Percentiles rank a stretch among this genome's conserved stretches.
Evolutionary conservation across 2,797 vertebrate species (phyloP).

Genomic region (Champsocephalus esox): DNA sequence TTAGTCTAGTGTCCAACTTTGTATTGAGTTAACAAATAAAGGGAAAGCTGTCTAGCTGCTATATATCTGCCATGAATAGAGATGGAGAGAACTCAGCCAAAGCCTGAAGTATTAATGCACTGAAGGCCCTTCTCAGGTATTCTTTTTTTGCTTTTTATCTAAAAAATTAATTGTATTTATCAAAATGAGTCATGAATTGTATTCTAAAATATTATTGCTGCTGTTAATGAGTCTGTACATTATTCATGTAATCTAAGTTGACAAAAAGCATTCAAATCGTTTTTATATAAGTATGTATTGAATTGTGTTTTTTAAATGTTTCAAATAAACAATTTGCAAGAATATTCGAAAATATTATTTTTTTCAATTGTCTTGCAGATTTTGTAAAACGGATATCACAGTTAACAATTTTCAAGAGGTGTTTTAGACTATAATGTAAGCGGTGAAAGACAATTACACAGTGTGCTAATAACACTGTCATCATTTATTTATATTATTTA

Average conservation of each 20-base stretch:
- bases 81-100: constrained; percentile 2
- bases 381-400: not conserved
- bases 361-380: not conserved
- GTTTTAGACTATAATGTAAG: not conserved
- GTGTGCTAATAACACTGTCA: constrained; percentile 5
- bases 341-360: not conserved
- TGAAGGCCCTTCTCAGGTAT: not conserved
- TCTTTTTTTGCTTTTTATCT: not conserved
- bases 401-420: not conserved
- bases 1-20: not conserved
- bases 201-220: not conserved
- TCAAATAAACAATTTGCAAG: not conserved
- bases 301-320: not conserved
- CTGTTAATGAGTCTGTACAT: not conserved
- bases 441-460: not conserved
- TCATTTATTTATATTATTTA: constrained; percentile 45
- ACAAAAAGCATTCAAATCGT: not conserved
- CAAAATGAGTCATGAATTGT: not conserved
- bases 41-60: constrained; percentile 2
- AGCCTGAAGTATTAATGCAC: not conserved
- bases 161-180: not conserved
- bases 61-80: not conserved
- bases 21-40: not conserved
- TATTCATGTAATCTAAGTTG: not conserved
- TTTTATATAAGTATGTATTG: not conserved